Evolutionary conservation across 2,797 vertebrate species (phyloP).

Genomic region (Tadarida brasiliensis): DNA sequence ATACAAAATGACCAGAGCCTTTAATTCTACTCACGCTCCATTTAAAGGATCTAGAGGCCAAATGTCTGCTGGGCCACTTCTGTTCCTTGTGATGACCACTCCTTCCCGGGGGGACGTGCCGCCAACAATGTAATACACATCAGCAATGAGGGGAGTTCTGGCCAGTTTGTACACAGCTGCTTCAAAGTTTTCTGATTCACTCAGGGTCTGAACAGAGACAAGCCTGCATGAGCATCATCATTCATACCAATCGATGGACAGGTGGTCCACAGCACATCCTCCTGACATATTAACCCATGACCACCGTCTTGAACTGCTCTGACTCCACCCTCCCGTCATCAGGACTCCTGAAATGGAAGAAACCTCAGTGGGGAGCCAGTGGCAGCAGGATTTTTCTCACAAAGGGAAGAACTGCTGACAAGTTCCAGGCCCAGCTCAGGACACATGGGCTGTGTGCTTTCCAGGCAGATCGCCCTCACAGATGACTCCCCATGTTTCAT

Average conservation of each 20-base stretch:
- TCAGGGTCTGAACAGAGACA: constrained; percentile 90
- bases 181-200: constrained; percentile 91
- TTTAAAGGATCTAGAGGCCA: constrained; percentile 93
- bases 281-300: background rate
- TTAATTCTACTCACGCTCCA: constrained; percentile 90
- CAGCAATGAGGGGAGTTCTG: constrained; percentile 93
- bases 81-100: constrained; percentile 94
- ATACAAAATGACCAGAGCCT: background rate
- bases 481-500: background rate
- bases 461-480: background rate
- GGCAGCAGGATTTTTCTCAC: background rate
- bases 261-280: background rate
- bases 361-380: background rate
- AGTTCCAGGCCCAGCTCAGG: background rate
- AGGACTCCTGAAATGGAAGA: background rate
- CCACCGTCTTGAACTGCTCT: background rate
- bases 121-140: constrained; percentile 95
- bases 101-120: constrained; percentile 91
- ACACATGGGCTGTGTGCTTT: background rate
- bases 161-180: constrained; percentile 92
- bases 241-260: rapidly evolving
- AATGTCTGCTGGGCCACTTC: constrained; percentile 92
- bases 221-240: background rate
- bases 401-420: background rate
- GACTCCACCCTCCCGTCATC: background rate